Evolutionary conservation across 2,113 vertebrate species (phyloP).

Genomic region (Uria aalge): DNA sequence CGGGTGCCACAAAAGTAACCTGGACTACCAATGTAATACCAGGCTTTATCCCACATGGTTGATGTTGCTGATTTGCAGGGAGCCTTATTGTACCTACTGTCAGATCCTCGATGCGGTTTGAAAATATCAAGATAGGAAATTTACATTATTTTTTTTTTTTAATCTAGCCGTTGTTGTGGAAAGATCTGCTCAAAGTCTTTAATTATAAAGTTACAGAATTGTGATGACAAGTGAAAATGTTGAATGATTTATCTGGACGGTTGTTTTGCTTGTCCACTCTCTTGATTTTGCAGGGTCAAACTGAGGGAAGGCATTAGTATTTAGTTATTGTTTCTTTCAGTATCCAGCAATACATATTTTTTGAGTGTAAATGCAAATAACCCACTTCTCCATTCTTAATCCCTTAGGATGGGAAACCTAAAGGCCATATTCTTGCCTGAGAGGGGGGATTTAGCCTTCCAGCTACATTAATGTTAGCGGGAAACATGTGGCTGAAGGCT

Average conservation of each 20-base stretch:
- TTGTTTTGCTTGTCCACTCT: not conserved
- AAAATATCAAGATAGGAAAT: not conserved
- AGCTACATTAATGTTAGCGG: not conserved
- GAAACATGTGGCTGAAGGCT: not conserved
- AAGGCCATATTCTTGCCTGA: slow-evolving; percentile 10
- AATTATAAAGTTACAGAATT: not conserved
- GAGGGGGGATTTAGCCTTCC: not conserved
- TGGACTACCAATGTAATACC: too few relatives aligned
- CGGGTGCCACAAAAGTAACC: not conserved
- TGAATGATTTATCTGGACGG: not conserved
- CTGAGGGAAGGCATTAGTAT: not conserved
- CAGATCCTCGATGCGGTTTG: not conserved
- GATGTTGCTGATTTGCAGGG: not conserved
- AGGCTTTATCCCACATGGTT: not conserved
- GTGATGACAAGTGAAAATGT: not conserved
- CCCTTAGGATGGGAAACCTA: not conserved
- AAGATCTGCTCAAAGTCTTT: not conserved
- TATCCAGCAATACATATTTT: not conserved
- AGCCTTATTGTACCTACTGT: not conserved
- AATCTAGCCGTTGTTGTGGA: not conserved
- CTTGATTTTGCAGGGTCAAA: not conserved
- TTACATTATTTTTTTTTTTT: not conserved
- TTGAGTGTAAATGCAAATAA: not conserved
- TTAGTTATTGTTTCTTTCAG: not conserved
- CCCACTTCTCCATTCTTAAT: not conserved